Evolutionary conservation across 2,797 vertebrate species (phyloP).

Genomic region (Brotula barbata): DNA sequence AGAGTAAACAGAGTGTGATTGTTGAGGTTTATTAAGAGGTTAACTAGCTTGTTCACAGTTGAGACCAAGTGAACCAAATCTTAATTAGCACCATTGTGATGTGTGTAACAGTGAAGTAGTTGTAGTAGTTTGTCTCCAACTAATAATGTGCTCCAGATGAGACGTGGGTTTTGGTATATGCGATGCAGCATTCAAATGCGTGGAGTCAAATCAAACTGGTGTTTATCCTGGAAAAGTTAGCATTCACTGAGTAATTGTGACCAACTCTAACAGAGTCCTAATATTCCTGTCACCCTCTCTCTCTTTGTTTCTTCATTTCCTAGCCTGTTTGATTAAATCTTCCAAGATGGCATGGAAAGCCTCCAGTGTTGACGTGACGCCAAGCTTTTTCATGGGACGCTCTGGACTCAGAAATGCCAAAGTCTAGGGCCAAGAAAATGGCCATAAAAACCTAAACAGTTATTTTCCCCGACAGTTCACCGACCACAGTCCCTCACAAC

Average conservation of each 20-base stretch:
- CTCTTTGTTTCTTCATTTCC: slow-evolving; percentile 39
- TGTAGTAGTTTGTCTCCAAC: slow-evolving; percentile 36
- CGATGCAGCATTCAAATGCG: slow-evolving; percentile 19
- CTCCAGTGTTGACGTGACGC: slow-evolving; percentile 40
- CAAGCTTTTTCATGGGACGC: slow-evolving; percentile 61
- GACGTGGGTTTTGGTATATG: slow-evolving; percentile 12
- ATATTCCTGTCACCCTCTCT: slow-evolving; percentile 1
- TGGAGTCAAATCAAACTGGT: slow-evolving; percentile 9
- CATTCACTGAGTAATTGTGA: too few species aligned
- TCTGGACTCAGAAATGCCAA: slow-evolving; percentile 50
- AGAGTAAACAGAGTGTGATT: slow-evolving; percentile 11
- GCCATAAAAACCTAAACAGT: slow-evolving; percentile 53
- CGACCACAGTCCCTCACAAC: slow-evolving; percentile 34
- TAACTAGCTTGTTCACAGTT: background rate
- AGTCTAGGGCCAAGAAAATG: slow-evolving; percentile 57
- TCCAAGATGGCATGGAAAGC: slow-evolving; percentile 54
- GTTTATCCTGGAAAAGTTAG: slow-evolving; percentile 37
- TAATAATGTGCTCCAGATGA: slow-evolving; percentile 69
- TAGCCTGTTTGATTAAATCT: slow-evolving; percentile 52
- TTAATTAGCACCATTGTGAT: background rate
- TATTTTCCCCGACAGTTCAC: slow-evolving; percentile 35
- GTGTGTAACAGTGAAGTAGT: background rate
- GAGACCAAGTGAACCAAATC: too few species aligned
- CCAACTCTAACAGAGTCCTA: too few species aligned
- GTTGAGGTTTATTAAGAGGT: background rate